phyloP scores from a whole-genome alignment of 2,797 vertebrate species.

The Fratercula arctica region DNA sequence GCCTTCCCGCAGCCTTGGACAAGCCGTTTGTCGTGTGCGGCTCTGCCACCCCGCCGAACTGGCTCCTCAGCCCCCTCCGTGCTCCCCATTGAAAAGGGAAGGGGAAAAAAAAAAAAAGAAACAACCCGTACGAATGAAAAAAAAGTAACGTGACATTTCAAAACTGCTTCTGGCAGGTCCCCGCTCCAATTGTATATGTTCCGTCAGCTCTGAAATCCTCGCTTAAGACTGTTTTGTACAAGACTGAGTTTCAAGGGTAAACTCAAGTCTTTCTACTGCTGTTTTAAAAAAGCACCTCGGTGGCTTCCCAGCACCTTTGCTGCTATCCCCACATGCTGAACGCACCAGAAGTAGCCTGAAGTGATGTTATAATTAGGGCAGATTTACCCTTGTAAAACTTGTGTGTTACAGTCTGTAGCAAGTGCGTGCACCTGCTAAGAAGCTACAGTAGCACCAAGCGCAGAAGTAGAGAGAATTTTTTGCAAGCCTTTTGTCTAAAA shows the following conservation, averaged over 20 bases:
- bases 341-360: conserved; percentile 30
- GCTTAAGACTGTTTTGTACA: neutral
- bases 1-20: neutral
- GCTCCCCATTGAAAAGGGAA: neutral
- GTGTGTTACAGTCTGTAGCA: neutral
- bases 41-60: neutral
- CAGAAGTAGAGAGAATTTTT: neutral
- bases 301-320: neutral
- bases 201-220: neutral
- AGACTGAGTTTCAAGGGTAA: conserved; percentile 12
- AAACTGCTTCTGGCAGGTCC: neutral
- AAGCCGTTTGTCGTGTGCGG: neutral
- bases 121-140: accelerated
- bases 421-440: conserved; percentile 32
- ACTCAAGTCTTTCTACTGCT: neutral
- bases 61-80: neutral
- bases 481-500: neutral
- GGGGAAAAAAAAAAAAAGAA: neutral
- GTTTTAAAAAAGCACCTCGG: neutral
- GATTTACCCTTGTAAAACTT: neutral
- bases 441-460: accelerated
- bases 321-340: neutral
- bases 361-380: conserved; percentile 52
- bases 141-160: neutral
- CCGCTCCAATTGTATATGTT: neutral